Evolutionary conservation across 2,113 vertebrate genomes (phyloP).

Genomic region (Zosterops hypoxanthus): DNA sequence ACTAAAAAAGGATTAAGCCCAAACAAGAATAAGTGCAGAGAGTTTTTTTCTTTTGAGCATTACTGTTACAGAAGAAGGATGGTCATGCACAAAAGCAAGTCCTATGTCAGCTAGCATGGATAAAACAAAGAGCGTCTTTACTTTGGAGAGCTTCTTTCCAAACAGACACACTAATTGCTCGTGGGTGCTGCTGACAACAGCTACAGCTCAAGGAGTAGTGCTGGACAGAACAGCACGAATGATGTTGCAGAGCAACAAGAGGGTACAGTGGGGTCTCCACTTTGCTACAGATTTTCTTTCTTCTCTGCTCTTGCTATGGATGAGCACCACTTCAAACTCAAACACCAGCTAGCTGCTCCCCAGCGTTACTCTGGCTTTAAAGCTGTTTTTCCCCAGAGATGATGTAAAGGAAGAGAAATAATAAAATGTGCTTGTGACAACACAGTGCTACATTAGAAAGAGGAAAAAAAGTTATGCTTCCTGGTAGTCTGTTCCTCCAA

Average conservation of each 20-base stretch:
- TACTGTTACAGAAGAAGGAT: background rate
- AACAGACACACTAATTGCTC: background rate
- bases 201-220: background rate
- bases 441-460: background rate
- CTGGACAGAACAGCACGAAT: background rate
- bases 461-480: background rate
- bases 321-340: background rate
- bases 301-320: background rate
- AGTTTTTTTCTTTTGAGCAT: background rate
- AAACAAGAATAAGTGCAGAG: background rate
- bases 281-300: background rate
- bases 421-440: background rate
- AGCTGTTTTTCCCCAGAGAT: background rate
- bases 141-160: background rate
- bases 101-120: accelerated
- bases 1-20: background rate
- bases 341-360: background rate
- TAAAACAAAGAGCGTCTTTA: background rate
- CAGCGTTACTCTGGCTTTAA: background rate
- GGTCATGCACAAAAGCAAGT: background rate
- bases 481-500: background rate
- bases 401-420: background rate
- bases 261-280: background rate
- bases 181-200: background rate
- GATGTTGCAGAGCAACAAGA: background rate